These are phyloP conservation scores for Mastigias papua DNA, from an alignment of 30 jellyfish, hydroid and myxozoan species.

Conservation along the genomic window DNA sequence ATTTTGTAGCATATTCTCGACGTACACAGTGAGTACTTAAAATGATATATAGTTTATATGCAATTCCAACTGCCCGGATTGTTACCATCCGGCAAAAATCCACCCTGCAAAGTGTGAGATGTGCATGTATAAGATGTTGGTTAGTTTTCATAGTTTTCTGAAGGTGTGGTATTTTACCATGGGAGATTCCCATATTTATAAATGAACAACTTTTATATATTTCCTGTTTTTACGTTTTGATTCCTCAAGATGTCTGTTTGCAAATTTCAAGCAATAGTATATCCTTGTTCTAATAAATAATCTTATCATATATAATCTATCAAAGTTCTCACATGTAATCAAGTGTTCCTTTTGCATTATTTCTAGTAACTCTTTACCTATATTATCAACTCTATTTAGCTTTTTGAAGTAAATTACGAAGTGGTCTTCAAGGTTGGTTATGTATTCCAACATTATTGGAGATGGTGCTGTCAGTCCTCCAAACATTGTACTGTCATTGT, in stretches of 20 bases:
- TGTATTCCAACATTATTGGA: not conserved
- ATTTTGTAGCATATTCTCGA: too few relatives aligned
- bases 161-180: too few relatives aligned
- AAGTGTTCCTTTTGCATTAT: too few relatives aligned
- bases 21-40: too few relatives aligned
- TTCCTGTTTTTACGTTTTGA: conserved; percentile 1
- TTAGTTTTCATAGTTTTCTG: too few relatives aligned
- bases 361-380: not conserved
- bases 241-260: conserved; percentile 1
- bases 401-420: not conserved
- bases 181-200: too few relatives aligned
- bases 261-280: not conserved
- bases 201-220: conserved; percentile 6
- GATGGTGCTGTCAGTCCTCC: conserved; percentile 30
- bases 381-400: not conserved
- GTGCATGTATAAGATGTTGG: too few relatives aligned
- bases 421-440: conserved; percentile 6
- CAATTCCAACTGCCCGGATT: too few relatives aligned
- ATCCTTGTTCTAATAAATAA: conserved; percentile 8
- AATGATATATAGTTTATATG: too few relatives aligned
- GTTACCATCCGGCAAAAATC: too few relatives aligned
- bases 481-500: not conserved
- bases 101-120: too few relatives aligned
- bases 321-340: not conserved
- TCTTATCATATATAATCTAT: not conserved